Evolutionary conservation across 2,113 vertebrate species (phyloP), one percentile per base, ranked within the genome.

Genomic region (Haemorhous mexicanus): DNA sequence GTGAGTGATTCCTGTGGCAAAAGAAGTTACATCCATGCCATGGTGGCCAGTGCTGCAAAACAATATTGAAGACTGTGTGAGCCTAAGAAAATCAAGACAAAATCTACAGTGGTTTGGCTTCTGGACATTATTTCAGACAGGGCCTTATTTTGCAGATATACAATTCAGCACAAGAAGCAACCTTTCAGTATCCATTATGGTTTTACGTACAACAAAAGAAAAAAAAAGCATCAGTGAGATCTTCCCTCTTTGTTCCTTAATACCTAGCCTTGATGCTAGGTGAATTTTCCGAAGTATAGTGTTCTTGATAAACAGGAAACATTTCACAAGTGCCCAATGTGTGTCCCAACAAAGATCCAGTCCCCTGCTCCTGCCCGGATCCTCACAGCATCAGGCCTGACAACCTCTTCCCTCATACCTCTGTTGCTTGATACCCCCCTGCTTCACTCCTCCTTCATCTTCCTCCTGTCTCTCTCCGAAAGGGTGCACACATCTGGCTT

Each of bases 401-500:
- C 75, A 76, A 19, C 23, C 11, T 85, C 50, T 50, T 50, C 59
- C 44, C 26, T 88, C 27, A 35, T 7, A 28, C 61, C 52, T 64
- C 73, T 72, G 55, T 66, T 20, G 28, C 33, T 41, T 17, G 16
- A n/a, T 86, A 73, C 30, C 78, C 52, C 88, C 56, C 58, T 59
- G 68, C 26, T 89, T 85, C 0, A 1, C 43, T 94, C 73, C 70
- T 56, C 72, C 53, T 39, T 66, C 0, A 28, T 72, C 74, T 61
- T 78, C 82, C 88, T 93, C 75, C 28, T 13, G 3, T 70, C 81
- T 88, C 55, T 88, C 79, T 91, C 59, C 0, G 8, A 92, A 64
- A 91, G 85, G 86, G 84, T 76, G 91, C 87, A 91, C 39, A 72
- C 76, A 93, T 92, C 89, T 83, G 84, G 85, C 93, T 93, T 94